Conservation (phyloP, 1,140 invertebrate species). For the Uloborus diversus region DNA sequence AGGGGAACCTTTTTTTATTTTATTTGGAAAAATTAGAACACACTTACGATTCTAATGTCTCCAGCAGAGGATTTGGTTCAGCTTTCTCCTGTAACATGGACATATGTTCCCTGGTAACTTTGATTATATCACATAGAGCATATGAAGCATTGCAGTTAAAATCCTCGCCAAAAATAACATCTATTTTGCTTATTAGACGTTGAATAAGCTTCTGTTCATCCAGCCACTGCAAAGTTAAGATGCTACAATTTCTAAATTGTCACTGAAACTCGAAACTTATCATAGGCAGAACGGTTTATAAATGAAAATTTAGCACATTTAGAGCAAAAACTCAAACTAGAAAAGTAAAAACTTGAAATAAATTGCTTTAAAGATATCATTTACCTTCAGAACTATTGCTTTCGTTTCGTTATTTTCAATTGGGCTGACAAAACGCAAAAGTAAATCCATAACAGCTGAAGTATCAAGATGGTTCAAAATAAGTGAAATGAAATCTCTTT, state of each 20-base stretch:
- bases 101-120: slow-evolving; percentile 72
- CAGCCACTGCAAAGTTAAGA: slow-evolving; percentile 81
- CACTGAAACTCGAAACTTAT: too few relatives aligned
- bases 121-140: slow-evolving; percentile 83
- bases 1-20: too few relatives aligned
- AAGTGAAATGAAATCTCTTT: slow-evolving; percentile 84
- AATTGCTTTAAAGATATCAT: too few relatives aligned
- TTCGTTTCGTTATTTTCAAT: slow-evolving; percentile 81
- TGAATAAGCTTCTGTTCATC: slow-evolving; percentile 86
- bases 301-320: too few relatives aligned
- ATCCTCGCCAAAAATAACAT: slow-evolving; percentile 72
- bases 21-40: too few relatives aligned
- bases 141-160: slow-evolving; percentile 83
- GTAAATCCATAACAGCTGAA: slow-evolving; percentile 93
- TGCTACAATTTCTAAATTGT: too few relatives aligned
- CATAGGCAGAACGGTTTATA: too few relatives aligned
- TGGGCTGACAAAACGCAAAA: slow-evolving; percentile 86
- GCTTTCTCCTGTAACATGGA: slow-evolving; percentile 71
- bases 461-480: slow-evolving; percentile 90
- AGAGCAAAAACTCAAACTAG: too few relatives aligned
- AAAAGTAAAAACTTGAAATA: too few relatives aligned
- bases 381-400: slow-evolving; percentile 84
- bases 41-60: slow-evolving; percentile 78
- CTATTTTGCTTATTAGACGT: slow-evolving; percentile 80
- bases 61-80: slow-evolving; percentile 74